Evolutionary conservation across 2,797 vertebrate species (phyloP).

Genomic region (Takifugu rubripes): DNA sequence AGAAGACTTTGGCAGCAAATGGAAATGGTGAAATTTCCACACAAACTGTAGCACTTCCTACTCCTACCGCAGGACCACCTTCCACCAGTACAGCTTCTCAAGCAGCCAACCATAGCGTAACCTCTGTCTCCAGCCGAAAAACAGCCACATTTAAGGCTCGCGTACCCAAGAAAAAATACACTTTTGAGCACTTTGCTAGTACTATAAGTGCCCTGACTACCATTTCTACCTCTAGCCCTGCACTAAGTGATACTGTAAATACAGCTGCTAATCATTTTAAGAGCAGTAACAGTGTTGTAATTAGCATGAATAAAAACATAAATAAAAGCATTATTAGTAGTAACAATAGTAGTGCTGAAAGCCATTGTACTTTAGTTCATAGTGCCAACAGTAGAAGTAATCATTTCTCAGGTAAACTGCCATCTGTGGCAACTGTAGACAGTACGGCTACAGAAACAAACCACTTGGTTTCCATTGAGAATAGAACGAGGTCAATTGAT

Average conservation of each 20-base stretch:
- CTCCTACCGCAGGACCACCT: conserved; percentile 46
- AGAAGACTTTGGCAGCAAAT: conserved; percentile 47
- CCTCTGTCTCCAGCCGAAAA: conserved; percentile 82
- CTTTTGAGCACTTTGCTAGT: conserved; percentile 78
- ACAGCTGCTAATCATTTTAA: conserved; percentile 43
- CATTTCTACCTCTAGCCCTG: conserved; percentile 63
- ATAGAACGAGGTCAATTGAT: conserved; percentile 48
- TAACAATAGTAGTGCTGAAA: conserved; percentile 51
- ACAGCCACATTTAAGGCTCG: conserved; percentile 91
- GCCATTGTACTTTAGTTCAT: conserved; percentile 54
- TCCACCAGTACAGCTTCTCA: conserved; percentile 37
- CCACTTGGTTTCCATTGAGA: conserved; percentile 44
- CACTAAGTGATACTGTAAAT: conserved; percentile 45
- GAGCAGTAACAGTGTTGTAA: conserved; percentile 51
- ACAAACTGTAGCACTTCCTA: conserved; percentile 53
- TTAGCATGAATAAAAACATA: conserved; percentile 48
- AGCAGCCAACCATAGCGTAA: conserved; percentile 59
- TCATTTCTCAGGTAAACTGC: conserved; percentile 69
- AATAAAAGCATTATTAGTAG: conserved; percentile 36
- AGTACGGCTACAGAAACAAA: conserved; percentile 54
- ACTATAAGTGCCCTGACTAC: conserved; percentile 49
- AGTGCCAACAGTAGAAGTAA: conserved; percentile 58
- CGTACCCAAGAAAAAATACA: conserved; percentile 83
- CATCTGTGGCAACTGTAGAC: conserved; percentile 54
- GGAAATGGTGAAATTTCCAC: conserved; percentile 43